These are phyloP conservation scores for Arothron firmamentum DNA, from an alignment of 2,113 vertebrate species.

Conservation along the genomic window DNA sequence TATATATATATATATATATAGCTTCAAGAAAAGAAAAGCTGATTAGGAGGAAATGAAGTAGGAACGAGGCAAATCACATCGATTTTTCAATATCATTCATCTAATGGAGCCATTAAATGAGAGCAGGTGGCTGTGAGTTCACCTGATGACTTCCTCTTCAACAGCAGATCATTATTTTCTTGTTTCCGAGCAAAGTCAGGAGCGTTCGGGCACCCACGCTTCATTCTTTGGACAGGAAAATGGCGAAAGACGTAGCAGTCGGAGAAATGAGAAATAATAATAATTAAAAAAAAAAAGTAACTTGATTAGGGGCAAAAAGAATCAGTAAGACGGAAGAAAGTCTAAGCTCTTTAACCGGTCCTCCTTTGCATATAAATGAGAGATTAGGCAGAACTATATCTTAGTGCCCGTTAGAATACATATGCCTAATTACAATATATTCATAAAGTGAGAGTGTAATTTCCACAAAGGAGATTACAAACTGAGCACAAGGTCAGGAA, in stretches of 20 bases:
- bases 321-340: conserved; percentile 70
- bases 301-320: conserved; percentile 61
- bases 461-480: conserved; percentile 81
- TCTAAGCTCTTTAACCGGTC: conserved; percentile 74
- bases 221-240: conserved; percentile 32
- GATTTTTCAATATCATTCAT: too few species aligned
- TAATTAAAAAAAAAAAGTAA: conserved; percentile 47
- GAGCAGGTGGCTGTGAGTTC: not conserved
- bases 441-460: conserved; percentile 80
- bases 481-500: conserved; percentile 75
- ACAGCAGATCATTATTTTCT: conserved; percentile 1
- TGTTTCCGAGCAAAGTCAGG: conserved; percentile 5
- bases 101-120: too few species aligned
- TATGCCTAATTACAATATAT: conserved; percentile 83
- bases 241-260: conserved; percentile 39
- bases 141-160: not conserved
- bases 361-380: conserved; percentile 83
- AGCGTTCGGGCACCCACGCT: conserved; percentile 10
- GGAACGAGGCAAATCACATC: too few species aligned
- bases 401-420: conserved; percentile 78
- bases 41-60: not conserved
- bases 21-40: not conserved
- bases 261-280: conserved; percentile 42
- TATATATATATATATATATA: not conserved
- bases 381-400: conserved; percentile 80